A percentile compares a stretch with the other conserved stretches of the same genome.
phyloP scores from a whole-genome alignment of 2,113 vertebrate species.

The Microtus pennsylvanicus region DNA sequence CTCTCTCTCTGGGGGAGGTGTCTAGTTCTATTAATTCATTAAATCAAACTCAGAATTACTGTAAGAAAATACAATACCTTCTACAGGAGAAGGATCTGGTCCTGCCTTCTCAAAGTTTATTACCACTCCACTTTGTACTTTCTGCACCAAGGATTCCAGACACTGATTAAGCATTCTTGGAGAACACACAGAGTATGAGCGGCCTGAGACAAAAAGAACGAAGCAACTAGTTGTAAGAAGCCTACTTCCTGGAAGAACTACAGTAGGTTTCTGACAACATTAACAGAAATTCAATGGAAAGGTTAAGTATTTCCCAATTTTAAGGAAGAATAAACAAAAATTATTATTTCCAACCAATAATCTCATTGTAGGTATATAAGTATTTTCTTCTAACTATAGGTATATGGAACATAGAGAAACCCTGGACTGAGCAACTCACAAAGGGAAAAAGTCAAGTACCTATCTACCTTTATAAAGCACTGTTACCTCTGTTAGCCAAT shows the following conservation, averaged over 20 bases:
- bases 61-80: constrained; percentile 85
- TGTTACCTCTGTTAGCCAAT: not conserved
- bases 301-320: constrained; percentile 40
- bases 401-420: constrained; percentile 38
- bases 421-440: constrained; percentile 34
- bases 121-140: constrained; percentile 97
- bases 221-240: constrained; percentile 51
- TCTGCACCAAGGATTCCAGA: constrained; percentile 98
- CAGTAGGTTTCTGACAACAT: constrained; percentile 34
- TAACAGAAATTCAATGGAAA: constrained; percentile 55
- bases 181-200: constrained; percentile 97
- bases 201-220: constrained; percentile 87
- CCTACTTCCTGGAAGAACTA: constrained; percentile 48
- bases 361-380: not conserved
- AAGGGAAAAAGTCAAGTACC: not conserved
- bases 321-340: constrained; percentile 57
- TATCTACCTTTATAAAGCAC: not conserved
- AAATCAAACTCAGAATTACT: constrained; percentile 43
- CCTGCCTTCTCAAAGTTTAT: constrained; percentile 99
- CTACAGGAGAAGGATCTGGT: constrained; percentile 93
- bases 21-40: not conserved
- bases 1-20: not conserved
- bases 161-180: constrained; percentile 99
- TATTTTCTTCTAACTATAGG: constrained; percentile 33
- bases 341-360: constrained; percentile 58